Evolutionary conservation across 2,888 invertebrate genomes (phyloP).

Genomic region (Epinotia nisella): DNA sequence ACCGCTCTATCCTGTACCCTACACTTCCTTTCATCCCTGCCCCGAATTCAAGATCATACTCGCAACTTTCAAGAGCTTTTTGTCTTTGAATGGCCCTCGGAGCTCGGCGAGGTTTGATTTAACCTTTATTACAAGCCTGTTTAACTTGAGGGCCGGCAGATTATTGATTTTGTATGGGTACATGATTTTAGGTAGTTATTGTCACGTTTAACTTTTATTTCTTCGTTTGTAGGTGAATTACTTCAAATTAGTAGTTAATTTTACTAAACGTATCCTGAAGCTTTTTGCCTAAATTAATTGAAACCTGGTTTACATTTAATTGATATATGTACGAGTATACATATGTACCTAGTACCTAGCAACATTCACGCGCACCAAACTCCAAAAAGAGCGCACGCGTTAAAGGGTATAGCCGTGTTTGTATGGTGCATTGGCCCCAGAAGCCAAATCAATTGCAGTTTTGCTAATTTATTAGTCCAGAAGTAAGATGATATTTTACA

Average conservation of each 20-base stretch:
- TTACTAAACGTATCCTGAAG: no score
- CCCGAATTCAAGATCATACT: constrained; percentile 46
- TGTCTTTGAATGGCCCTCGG: constrained; percentile 60
- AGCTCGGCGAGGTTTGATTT: constrained; percentile 58
- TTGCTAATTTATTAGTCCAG: no score
- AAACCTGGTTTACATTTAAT: no score
- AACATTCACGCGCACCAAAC: no score
- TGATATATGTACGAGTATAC: no score
- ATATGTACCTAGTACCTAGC: no score
- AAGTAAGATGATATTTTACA: no score
- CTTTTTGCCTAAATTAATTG: no score
- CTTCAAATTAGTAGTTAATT: background rate
- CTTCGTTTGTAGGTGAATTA: background rate
- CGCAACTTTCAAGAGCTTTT: constrained; percentile 64
- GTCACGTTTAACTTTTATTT: background rate
- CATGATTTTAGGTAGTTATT: background rate
- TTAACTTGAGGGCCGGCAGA: constrained; percentile 47
- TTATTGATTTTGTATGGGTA: constrained; percentile 25
- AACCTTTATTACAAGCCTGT: constrained; percentile 56
- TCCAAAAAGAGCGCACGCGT: no score
- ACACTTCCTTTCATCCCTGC: background rate
- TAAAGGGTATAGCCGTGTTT: background rate
- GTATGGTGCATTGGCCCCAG: no score
- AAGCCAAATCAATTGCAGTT: no score
- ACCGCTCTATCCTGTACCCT: constrained; percentile 17